These are phyloP conservation scores for Uloborus diversus DNA, from an alignment of 1,140 invertebrate species.

Conservation along the genomic window DNA sequence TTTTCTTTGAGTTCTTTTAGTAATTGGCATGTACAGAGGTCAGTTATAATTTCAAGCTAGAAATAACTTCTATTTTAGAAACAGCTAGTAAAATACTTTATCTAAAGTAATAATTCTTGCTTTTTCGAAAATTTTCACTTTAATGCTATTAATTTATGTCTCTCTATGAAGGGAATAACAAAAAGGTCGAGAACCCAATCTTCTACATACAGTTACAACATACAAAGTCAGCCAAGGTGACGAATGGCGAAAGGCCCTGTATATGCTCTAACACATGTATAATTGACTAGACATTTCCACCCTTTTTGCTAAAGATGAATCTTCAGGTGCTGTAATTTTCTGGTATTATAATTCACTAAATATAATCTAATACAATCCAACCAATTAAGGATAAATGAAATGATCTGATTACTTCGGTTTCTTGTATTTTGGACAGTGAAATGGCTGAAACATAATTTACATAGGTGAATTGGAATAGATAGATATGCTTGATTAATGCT, in stretches of 20 bases:
- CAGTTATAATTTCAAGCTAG: too few relatives aligned
- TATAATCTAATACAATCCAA: conserved; percentile 19
- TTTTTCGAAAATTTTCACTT: too few relatives aligned
- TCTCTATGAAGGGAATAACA: too few relatives aligned
- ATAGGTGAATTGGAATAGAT: conserved; percentile 37
- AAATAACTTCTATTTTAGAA: too few relatives aligned
- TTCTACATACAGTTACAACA: conserved; percentile 37
- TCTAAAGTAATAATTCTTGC: too few relatives aligned
- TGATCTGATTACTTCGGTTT: not conserved
- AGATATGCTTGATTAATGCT: conserved; percentile 53
- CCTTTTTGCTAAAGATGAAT: conserved; percentile 17
- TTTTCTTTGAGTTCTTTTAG: too few relatives aligned
- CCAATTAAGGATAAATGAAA: conserved; percentile 23
- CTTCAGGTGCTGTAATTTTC: conserved; percentile 22
- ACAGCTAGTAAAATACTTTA: too few relatives aligned
- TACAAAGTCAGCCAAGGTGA: conserved; percentile 22
- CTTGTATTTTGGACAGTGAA: conserved; percentile 36
- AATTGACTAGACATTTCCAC: conserved; percentile 10
- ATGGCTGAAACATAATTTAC: conserved; percentile 50
- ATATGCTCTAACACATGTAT: conserved; percentile 27
- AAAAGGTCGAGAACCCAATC: too few relatives aligned
- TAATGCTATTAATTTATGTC: too few relatives aligned
- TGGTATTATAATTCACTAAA: conserved; percentile 8
- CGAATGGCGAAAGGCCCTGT: conserved; percentile 4
- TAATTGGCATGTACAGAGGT: too few relatives aligned